Evolutionary conservation across 2,797 vertebrate genomes (phyloP), one percentile per base, ranked within the genome.

Genomic region (Danio aesculapii): DNA sequence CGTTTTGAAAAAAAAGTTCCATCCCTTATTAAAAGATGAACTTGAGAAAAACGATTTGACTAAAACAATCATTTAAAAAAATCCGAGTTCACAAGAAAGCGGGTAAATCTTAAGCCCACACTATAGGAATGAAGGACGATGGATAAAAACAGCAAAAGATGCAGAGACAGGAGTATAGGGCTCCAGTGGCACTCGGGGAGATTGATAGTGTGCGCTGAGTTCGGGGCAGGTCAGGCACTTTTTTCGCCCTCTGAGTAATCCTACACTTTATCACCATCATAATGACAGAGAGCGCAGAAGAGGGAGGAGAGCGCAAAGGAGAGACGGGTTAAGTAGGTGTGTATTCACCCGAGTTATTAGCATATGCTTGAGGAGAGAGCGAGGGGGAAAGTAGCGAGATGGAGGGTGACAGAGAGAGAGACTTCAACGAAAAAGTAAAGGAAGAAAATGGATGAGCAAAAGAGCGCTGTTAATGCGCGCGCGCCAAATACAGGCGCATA

Each of bases 391-490:
- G 43, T n/a, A 68, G 84, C 21, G 46, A 83, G 49, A 84, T 52
- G 43, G 49, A 58, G 19, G 9, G 6, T 21, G 67, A 52, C 19
- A 75, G 74, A 70, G 77, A 81, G 76, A 66, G 74, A 67, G 70
- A 57, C 52, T n/a, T 16, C 14, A 47, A 41, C n/a, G 52, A 70
- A 12, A 74, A 49, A 41, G 39, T 57, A 83, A 74, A 2, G 53
- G 77, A 44, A 74, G 59, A 92, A 92, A 94, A 88, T 85, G 91
- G 86, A 89, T 86, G 86, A 91, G 88, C 89, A 88, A 91, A 84
- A 80, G 70, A 89, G 90, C 88, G 85, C 86, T 89, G 88, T 90
- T 88, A 92, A 92, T 87, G 87, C 88, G 86, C 86, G 81, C 66
- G 30, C 41, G 63, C 43, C 39, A 63, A 85, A 83, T 79, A 74